Percentiles rank a stretch among this genome's conserved stretches.
phyloP scores from a whole-genome alignment of 2,797 vertebrate species.

The Clarias pachynema region DNA sequence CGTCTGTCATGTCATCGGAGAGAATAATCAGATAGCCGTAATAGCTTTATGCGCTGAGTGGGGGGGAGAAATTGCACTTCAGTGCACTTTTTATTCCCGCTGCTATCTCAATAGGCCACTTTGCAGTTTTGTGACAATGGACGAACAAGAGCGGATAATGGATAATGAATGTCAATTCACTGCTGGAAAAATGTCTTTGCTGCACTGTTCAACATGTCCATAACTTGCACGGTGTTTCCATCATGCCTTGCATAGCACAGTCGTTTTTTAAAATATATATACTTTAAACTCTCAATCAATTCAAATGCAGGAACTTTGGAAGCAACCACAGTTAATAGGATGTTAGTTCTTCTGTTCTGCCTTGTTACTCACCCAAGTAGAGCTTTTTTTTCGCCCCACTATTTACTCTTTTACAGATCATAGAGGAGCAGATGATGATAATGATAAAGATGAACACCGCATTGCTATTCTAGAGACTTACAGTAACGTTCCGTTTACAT shows the following conservation, averaged over 20 bases:
- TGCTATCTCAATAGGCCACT: constrained; percentile 38
- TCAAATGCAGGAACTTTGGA: neutral
- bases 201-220: neutral
- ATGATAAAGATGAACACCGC: neutral
- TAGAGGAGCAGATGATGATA: neutral
- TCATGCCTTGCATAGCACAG: neutral
- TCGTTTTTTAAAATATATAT: neutral
- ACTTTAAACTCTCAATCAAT: neutral
- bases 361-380: neutral
- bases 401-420: neutral
- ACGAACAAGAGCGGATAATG: constrained; percentile 37
- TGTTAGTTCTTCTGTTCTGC: neutral
- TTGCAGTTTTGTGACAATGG: constrained; percentile 36
- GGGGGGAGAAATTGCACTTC: constrained; percentile 25
- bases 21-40: constrained; percentile 40
- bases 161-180: constrained; percentile 34
- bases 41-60: constrained; percentile 23
- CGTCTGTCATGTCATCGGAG: constrained; percentile 23
- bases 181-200: constrained; percentile 24
- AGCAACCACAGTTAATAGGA: neutral
- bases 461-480: neutral
- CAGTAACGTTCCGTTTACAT: neutral
- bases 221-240: neutral
- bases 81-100: constrained; percentile 38
- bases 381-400: no score